Evolutionary conservation across 2,888 invertebrate species (phyloP).

Genomic region (Drosophila quinaria): DNA sequence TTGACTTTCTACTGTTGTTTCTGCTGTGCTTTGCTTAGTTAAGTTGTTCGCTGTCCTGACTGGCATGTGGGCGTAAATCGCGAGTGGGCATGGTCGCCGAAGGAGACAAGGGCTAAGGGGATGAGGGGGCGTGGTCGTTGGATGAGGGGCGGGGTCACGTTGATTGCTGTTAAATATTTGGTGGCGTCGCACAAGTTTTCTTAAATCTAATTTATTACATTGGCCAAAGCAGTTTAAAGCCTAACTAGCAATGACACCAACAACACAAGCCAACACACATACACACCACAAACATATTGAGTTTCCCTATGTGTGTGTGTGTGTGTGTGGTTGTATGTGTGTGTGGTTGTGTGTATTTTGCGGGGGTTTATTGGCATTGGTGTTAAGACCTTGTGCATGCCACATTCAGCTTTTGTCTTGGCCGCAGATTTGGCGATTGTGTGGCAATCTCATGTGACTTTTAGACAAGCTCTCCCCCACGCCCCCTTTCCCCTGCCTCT

Average conservation of each 20-base stretch:
- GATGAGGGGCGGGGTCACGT: conserved; percentile 36
- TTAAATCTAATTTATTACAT: conserved; percentile 78
- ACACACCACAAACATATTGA: conserved; percentile 12
- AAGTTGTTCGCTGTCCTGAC: conserved; percentile 25
- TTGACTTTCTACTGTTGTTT: conserved; percentile 15
- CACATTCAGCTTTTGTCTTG: conserved; percentile 47
- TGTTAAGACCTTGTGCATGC: conserved; percentile 62
- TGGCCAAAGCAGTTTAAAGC: conserved; percentile 68
- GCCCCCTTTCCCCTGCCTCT: neutral
- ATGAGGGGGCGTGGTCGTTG: too few species aligned
- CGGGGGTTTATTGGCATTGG: conserved; percentile 52
- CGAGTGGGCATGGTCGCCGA: conserved; percentile 6
- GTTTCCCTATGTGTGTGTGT: conserved; percentile 22
- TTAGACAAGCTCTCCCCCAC: conserved; percentile 23
- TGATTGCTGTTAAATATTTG: conserved; percentile 80
- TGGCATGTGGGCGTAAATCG: conserved; percentile 2
- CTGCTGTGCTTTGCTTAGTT: conserved; percentile 28
- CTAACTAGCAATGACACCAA: conserved; percentile 52
- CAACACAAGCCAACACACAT: neutral
- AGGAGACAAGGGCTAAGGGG: too few species aligned
- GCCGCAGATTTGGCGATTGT: conserved; percentile 48
- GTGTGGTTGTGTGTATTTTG: conserved; percentile 25
- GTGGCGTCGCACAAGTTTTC: conserved; percentile 62
- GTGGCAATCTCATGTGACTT: conserved; percentile 51
- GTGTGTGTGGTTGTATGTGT: conserved; percentile 25